Base-by-base conservation (phyloP, 2,888 invertebrate genomes). In the Apoda limacodes region DNA sequence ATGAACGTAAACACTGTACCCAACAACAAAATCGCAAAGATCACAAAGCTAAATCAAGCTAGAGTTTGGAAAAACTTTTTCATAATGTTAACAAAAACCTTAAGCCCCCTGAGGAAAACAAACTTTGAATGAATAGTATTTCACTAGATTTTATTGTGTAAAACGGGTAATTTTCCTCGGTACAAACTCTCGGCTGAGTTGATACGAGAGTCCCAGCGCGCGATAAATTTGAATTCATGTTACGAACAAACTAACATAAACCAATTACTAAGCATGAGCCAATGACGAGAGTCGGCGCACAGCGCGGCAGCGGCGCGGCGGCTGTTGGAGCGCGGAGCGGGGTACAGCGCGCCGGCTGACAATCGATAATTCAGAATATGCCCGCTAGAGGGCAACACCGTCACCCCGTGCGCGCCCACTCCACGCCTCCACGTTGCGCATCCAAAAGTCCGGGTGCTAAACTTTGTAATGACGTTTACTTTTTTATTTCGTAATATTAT, bases 221-320 rank as follows among this genome's bases (percentile, higher is more conserved):
- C 76, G 72, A 69, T 70, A 76, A 76, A 78, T 76, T 78, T 78
- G 70, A 76, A 78, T 75, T 75, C 75, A 75, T 72, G 72, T 62
- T 72, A 68, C 71, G 69, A 72, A 71, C 69, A 55, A 62, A 60
- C 67, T 60, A n/a, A 66, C 69, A 70, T 74, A 76, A 76, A 78
- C 72, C 72, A 78, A 78, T 76, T 76, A 75, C 66, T 55, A 57
- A 60, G 55, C 57, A 53, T 7, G 59, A 67, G 58, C 75, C 78
- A 75, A 74, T 80, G 66, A 71, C 69, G 69, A 65, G 56, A 54
- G 59, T 56, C 45, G 51, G 48, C 48, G 42, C 44, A 30, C 22
- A 14, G 35, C 28, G 14, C 35, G 39, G 35, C 27, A 35, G 34
- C 33, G 30, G 27, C 24, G 35, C 53, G 55, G 55, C 50, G n/a